Evolutionary conservation across 2,113 vertebrate genomes (phyloP).

Genomic region (Merops nubicus): DNA sequence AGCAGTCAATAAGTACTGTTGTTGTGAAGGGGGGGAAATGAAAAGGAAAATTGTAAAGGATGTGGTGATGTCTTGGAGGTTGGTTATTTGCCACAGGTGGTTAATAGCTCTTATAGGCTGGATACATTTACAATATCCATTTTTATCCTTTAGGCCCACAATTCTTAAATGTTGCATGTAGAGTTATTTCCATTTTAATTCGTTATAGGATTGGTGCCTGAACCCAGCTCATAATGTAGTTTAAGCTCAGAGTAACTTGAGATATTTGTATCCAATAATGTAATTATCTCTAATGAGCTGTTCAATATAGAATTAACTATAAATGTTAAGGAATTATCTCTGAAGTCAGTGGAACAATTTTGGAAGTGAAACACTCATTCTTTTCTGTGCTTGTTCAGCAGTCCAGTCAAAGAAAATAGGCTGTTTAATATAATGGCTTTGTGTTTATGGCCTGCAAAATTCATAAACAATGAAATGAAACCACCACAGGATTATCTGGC

Average conservation of each 20-base stretch:
- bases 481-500: background rate
- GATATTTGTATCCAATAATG: background rate
- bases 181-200: background rate
- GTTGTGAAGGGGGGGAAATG: background rate
- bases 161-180: background rate
- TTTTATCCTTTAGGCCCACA: background rate
- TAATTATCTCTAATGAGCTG: background rate
- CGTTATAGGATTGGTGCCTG: rapidly evolving
- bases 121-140: background rate
- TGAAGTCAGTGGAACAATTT: background rate
- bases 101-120: background rate
- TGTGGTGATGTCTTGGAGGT: background rate
- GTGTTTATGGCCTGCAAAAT: background rate
- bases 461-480: background rate
- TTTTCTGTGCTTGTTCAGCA: background rate
- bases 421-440: background rate
- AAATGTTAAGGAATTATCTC: background rate
- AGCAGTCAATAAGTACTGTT: background rate
- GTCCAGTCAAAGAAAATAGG: background rate
- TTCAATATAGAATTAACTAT: background rate
- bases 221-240: background rate
- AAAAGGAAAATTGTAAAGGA: background rate
- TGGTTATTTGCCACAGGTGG: background rate
- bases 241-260: background rate
- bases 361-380: background rate